Evolutionary conservation across 2,888 invertebrate genomes (phyloP), one percentile per base, ranked within the genome.

Genomic region (Cataglyphis albicans): DNA sequence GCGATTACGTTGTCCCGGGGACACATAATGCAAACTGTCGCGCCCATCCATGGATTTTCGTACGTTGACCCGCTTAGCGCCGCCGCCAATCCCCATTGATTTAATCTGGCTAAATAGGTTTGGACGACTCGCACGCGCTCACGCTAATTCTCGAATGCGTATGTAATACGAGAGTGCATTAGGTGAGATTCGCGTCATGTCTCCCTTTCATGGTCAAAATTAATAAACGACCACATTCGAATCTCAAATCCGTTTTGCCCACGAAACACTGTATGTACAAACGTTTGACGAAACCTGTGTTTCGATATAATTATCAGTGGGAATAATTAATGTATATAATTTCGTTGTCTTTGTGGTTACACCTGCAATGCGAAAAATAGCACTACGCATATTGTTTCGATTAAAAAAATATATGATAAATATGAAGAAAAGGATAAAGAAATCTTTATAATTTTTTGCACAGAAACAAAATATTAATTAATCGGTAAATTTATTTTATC

Each of bases 101-200:
- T 80, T 72, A 80, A 80, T 80, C 78, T 80, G 72, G 35, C 73
- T 59, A 72, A 80, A 80, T 48, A 80, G 78, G 35, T 80, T 12
- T 57, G 25, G 44, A 44, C 44, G 32, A 44, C 44, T 44, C 78
- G 41, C 57, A 38, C 57, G 44, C 21, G 78, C 44, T 57, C 41
- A 44, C 59, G n/a, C 44, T 80, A 59, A 80, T 80, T 80, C 21
- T 73, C 44, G 44, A 59, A 59, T 61, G 25, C 72, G 44, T 25
- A 59, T 48, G 21, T 48, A 59, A 70, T 72, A 55, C 21, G 55
- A 55, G 21, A 4, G 25, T 41, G 59, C 78, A 78, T 78, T 72
- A 78, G 73, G 59, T 35, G 73, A 48, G 73, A 72, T 59, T 72
- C 59, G 57, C 21, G 32, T 38, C 38, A 29, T 41, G 73, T 72